Conservation (phyloP, 2,888 invertebrate genomes). For the Selenia dentaria region DNA sequence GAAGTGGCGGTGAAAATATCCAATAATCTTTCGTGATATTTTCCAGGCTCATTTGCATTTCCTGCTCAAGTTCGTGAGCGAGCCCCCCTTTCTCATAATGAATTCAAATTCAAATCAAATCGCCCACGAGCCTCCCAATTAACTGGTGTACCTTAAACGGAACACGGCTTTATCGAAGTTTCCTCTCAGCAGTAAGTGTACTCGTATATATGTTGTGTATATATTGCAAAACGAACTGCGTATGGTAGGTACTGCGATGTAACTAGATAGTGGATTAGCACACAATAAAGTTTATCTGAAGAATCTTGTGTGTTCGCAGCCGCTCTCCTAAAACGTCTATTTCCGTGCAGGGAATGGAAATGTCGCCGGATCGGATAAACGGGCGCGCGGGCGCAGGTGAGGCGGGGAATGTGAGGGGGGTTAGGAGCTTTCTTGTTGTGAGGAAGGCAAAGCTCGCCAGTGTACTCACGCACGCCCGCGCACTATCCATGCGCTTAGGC, state of each 20-base stretch:
- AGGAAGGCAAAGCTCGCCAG: conserved; percentile 65
- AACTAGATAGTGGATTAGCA: conserved; percentile 69
- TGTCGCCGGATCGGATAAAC: conserved; percentile 69
- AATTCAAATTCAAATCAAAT: conserved; percentile 80
- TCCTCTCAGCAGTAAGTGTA: conserved; percentile 42
- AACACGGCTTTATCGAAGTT: conserved; percentile 49
- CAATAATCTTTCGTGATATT: conserved; percentile 61
- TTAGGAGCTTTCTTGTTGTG: conserved; percentile 57
- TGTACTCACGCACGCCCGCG: conserved; percentile 64
- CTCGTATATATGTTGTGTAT: no score
- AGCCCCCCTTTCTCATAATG: conserved; percentile 67
- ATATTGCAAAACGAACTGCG: conserved; percentile 36
- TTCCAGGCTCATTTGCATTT: conserved; percentile 65
- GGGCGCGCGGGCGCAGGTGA: conserved; percentile 61
- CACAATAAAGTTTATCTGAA: conserved; percentile 62
- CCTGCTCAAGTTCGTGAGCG: conserved; percentile 63
- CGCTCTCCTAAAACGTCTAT: conserved; percentile 75
- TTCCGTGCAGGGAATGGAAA: conserved; percentile 74
- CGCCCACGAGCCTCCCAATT: conserved; percentile 73
- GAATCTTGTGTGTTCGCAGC: conserved; percentile 62
- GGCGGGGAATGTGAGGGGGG: conserved; percentile 28
- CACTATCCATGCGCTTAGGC: conserved; percentile 60
- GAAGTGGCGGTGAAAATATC: conserved; percentile 61
- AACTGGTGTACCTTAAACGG: conserved; percentile 64
- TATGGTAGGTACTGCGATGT: conserved; percentile 42